Percentiles rank a stretch among this genome's conserved stretches.
These are phyloP conservation scores for Streblospio benedicti DNA, from an alignment of 1,140 invertebrate species.

Conservation along the genomic window DNA sequence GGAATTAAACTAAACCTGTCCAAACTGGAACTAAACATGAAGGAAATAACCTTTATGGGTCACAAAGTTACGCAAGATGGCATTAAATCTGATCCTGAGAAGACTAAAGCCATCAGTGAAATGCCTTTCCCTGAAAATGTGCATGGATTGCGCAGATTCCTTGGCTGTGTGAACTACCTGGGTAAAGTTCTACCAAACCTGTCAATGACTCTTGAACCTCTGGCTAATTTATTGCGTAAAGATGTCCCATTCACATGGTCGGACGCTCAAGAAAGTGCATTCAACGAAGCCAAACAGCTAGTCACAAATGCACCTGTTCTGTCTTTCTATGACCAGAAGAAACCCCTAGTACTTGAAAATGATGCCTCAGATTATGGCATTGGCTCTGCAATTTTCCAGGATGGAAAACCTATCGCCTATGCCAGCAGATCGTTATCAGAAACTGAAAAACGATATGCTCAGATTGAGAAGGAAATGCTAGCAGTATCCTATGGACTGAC, in stretches of 20 bases:
- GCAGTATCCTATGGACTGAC: slow-evolving; percentile 43
- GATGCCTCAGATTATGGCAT: slow-evolving; percentile 34
- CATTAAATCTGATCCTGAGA: slow-evolving; percentile 38
- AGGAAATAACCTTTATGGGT: slow-evolving; percentile 10
- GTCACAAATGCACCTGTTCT: slow-evolving; percentile 18
- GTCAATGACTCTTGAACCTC: not conserved
- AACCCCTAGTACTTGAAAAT: slow-evolving; percentile 25
- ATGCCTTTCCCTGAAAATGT: slow-evolving; percentile 20
- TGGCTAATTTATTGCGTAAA: slow-evolving; percentile 3
- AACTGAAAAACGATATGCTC: slow-evolving; percentile 46
- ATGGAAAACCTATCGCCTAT: slow-evolving; percentile 33
- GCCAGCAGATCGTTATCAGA: slow-evolving; percentile 42
- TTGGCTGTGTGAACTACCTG: slow-evolving; percentile 29
- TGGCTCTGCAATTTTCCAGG: slow-evolving; percentile 34
- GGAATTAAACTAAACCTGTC: slow-evolving; percentile 39
- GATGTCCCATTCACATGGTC: slow-evolving; percentile 1
- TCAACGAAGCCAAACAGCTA: slow-evolving; percentile 1
- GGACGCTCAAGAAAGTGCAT: not conserved
- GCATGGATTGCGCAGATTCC: slow-evolving; percentile 19
- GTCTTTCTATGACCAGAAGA: slow-evolving; percentile 27
- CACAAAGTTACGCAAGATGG: slow-evolving; percentile 40
- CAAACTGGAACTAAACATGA: slow-evolving; percentile 23
- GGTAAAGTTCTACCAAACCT: slow-evolving; percentile 20
- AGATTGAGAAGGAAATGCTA: slow-evolving; percentile 51
- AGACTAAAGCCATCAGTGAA: slow-evolving; percentile 34